Base-by-base conservation (phyloP, 2,888 invertebrate species). In the Argynnis bischoffii region DNA sequence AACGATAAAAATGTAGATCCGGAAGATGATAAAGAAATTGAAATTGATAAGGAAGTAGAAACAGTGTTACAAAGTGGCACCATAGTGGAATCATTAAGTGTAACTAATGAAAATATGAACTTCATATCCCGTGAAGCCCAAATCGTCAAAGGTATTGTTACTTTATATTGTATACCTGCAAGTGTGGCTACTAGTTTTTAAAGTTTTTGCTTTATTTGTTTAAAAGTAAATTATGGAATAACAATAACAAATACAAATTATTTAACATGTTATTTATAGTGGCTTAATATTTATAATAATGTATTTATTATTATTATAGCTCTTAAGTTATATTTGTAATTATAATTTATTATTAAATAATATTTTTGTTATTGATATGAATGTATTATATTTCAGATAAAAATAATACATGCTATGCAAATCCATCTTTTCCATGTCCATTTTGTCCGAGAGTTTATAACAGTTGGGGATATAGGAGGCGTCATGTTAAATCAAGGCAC, bases 371-470 rank as follows among this genome's bases (percentile, higher is more conserved):
- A n/a, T 51, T 8, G 6, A 5, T 59, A 60, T n/a, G 13, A 18
- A 21, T 6, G 21, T 57, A 57, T 64, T 54, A 35, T 15, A 26
- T 86, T 88, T 75, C 86, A 90, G 89, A 89, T 74, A 89, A 87
- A 72, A 82, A 73, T 51, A 83, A 73, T 71, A 81, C 82, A 15
- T 87, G 85, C 69, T 91, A 91, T 71, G 83, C 89, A 18, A 93
- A 86, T 74, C 93, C 93, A 15, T 94, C 94, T 18, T 95, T 94
- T 75, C 94, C 95, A 0, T 95, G 95, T 69, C 95, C 95, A 1
- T 95, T 95, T 78, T 95, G 95, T 77, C 93, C 94, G 16, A 90
- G 94, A 55, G 93, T 94, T 5, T 95, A 95, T 83, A 94, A 94
- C 73, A 94, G 94, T 69, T 95, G 95, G 95, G 95, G 95, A 0